Evolutionary conservation across 2,797 vertebrate species (phyloP), one percentile per base, ranked within the genome.

Genomic region (Eulemur mongoz): DNA sequence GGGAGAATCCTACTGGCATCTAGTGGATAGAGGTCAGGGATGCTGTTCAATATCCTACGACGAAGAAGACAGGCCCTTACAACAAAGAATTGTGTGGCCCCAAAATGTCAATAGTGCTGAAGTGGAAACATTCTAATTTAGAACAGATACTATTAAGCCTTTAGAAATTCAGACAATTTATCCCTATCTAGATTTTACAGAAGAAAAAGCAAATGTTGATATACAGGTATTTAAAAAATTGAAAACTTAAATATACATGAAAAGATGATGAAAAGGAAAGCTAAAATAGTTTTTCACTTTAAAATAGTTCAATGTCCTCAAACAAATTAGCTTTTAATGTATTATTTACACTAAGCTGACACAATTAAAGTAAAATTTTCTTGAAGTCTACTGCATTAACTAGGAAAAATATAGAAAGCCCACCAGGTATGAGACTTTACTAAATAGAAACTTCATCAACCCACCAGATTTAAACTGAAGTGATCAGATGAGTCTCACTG

Each of bases 281-380:
- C 20, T 89, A 72, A 73, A 91, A 82, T 70, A 22, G 22, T 11
- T 76, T 59, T 87, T 57, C 78, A 48, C n/a, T 85, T 95, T 93
- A 89, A 93, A 89, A 89, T 7, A 76, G 78, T 89, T 72, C 50
- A 65, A 57, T 48, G 76, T 65, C 45, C 45, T 94, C 50, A 91
- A 94, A 14, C 12, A 84, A 63, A 57, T 35, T 84, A 61, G 5
- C 69, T 61, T 76, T 94, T 45, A 92, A 81, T 25, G 17, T 38
- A 76, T 52, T 80, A 88, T 59, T 92, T 94, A 96, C 10, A 57
- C 18, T 76, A 83, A 75, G 48, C 40, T 91, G 86, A 91, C 27
- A 89, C 45, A 91, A 96, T 25, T 70, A 54, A 76, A 79, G 6
- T 59, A 93, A 91, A 81, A 10, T 25, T 38, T 65, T n/a, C 30